These are phyloP conservation scores for Nemurella pictetii DNA, from an alignment of 2,888 invertebrate genomes.

Conservation along the genomic window DNA sequence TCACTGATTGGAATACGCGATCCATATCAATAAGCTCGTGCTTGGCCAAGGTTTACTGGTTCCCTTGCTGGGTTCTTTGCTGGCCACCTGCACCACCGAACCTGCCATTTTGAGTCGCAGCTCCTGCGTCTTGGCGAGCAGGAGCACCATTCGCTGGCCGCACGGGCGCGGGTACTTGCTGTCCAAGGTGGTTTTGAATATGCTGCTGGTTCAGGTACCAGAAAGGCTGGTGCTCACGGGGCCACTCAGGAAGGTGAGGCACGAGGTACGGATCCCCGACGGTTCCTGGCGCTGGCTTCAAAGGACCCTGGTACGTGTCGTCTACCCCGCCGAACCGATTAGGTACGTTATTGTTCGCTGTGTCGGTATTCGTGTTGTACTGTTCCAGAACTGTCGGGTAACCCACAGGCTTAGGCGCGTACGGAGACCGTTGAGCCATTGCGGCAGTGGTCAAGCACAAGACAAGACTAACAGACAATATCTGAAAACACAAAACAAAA, in stretches of 20 bases:
- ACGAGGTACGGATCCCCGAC: slow-evolving; percentile 33
- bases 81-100: background rate
- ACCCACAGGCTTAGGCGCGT: slow-evolving; percentile 15
- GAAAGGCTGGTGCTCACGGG: slow-evolving; percentile 36
- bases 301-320: background rate
- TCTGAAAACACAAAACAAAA: background rate
- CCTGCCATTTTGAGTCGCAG: too few relatives aligned
- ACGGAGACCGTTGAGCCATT: slow-evolving; percentile 11
- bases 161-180: background rate
- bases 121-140: background rate
- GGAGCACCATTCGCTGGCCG: background rate
- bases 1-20: too few relatives aligned
- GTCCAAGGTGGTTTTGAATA: slow-evolving; percentile 33
- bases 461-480: background rate
- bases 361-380: slow-evolving; percentile 8
- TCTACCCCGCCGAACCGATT: background rate
- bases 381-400: background rate
- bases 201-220: slow-evolving; percentile 37
- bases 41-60: background rate
- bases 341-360: slow-evolving; percentile 7
- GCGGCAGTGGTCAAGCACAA: background rate
- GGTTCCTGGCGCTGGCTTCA: background rate
- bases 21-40: too few relatives aligned
- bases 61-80: background rate
- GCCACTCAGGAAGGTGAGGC: slow-evolving; percentile 32